Evolutionary conservation across 2,888 invertebrate genomes (phyloP).

Genomic region (Hydriomena furcata): DNA sequence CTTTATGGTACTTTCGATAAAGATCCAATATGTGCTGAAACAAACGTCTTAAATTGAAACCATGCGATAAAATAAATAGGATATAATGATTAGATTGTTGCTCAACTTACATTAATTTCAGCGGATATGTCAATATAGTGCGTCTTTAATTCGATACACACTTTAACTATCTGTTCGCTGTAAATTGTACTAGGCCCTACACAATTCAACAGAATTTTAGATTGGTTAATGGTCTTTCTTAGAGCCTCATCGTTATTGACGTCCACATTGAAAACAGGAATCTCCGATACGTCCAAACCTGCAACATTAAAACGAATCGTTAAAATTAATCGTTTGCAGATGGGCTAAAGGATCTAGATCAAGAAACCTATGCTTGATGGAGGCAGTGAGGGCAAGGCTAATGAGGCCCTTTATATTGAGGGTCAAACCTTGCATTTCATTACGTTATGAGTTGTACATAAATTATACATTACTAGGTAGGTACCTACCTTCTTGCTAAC

Average conservation of each 20-base stretch:
- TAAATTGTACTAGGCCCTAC: constrained; percentile 53
- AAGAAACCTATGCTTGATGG: too few relatives aligned
- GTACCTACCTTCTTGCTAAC: too few relatives aligned
- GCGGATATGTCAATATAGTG: constrained; percentile 65
- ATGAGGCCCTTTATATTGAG: too few relatives aligned
- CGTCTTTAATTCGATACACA: constrained; percentile 55
- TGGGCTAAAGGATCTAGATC: too few relatives aligned
- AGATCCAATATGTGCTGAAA: constrained; percentile 56
- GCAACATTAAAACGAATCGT: constrained; percentile 18
- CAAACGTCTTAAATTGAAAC: too few relatives aligned
- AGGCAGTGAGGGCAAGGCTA: too few relatives aligned
- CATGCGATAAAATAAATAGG: too few relatives aligned
- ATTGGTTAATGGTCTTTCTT: constrained; percentile 36
- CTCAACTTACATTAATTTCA: constrained; percentile 55
- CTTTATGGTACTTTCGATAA: constrained; percentile 45
- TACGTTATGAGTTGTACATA: too few relatives aligned
- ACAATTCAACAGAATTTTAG: constrained; percentile 56
- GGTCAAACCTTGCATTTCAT: too few relatives aligned
- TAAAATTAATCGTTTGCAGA: too few relatives aligned
- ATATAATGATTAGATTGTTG: constrained; percentile 1
- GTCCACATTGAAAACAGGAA: constrained; percentile 47
- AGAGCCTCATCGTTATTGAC: constrained; percentile 44
- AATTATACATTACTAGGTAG: too few relatives aligned
- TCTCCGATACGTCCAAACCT: constrained; percentile 44
- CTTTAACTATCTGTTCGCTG: constrained; percentile 52